These are phyloP conservation scores for Volucella inflata DNA, from an alignment of 2,888 invertebrate genomes.

Conservation along the genomic window DNA sequence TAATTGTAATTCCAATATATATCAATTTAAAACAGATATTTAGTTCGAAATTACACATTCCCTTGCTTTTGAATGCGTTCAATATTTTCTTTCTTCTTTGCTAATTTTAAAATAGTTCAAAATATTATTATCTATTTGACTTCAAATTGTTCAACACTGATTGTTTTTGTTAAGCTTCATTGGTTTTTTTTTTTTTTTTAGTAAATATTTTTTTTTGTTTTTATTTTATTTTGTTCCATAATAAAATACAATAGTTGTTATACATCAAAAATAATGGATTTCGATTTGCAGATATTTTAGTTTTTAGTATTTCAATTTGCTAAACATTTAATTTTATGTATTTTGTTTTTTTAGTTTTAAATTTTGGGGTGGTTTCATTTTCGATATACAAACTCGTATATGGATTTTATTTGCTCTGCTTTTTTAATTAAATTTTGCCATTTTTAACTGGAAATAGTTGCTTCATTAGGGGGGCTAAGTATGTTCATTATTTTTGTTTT, in stretches of 20 bases:
- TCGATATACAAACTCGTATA: not conserved
- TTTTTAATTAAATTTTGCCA: not conserved
- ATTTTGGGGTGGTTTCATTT: slow-evolving; percentile 52
- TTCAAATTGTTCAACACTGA: slow-evolving; percentile 70
- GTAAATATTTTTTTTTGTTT: slow-evolving; percentile 57
- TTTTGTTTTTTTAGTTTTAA: slow-evolving; percentile 3
- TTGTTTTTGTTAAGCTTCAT: slow-evolving; percentile 75
- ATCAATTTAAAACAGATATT: too few species aligned
- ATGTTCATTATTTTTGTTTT: slow-evolving; percentile 19
- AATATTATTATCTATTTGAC: slow-evolving; percentile 68
- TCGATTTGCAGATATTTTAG: slow-evolving; percentile 10
- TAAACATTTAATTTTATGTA: slow-evolving; percentile 29
- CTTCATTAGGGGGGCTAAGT: slow-evolving; percentile 54
- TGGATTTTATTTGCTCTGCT: not conserved
- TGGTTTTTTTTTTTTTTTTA: slow-evolving; percentile 50
- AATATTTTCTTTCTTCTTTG: not conserved
- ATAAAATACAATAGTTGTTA: slow-evolving; percentile 77
- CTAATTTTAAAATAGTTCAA: slow-evolving; percentile 5
- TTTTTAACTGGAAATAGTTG: slow-evolving; percentile 45
- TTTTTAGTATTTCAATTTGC: slow-evolving; percentile 20
- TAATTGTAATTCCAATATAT: too few species aligned
- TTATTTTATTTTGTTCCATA: slow-evolving; percentile 55
- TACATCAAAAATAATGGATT: slow-evolving; percentile 78
- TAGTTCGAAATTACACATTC: not conserved
- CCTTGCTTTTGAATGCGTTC: not conserved